Evolutionary conservation across 2,113 vertebrate species (phyloP), one percentile per base, ranked within the genome.

Genomic region (Pao palembangensis): DNA sequence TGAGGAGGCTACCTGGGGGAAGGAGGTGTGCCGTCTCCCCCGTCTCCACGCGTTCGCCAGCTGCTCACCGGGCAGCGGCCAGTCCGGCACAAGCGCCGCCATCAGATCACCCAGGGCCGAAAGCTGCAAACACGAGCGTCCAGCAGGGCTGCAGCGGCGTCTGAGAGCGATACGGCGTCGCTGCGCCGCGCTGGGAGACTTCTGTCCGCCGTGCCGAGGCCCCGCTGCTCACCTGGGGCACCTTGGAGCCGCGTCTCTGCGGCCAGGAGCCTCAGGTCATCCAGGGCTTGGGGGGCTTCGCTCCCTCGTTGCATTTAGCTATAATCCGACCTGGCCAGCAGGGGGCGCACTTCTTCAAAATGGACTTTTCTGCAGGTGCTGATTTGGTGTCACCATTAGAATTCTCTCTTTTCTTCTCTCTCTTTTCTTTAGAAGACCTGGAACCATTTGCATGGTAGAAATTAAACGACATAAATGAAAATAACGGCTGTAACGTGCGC

Each of bases 41-140:
- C n/a, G n/a, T 23, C 34, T 12, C 34, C 34, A 1, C 31, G 6
- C 34, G 1, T 12, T 38, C 8, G 11, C 34, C 34, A 38, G 85
- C 85, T 88, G 87, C 84, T 84, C 83, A 78, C 82, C 67, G 64
- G 67, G 47, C 67, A 55, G 42, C 74, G 70, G 2, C 10, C 34
- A 38, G 8, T 38, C 34, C 10, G 34, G 34, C 34, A 38, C 8
- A 38, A 38, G 34, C 11, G 64, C 46, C 38, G 64, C 15, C 63
- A 77, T 71, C 69, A 78, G 75, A 67, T 79, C 81, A 21, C 28
- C 64, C 15, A 5, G 78, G 0, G 73, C 47, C 19, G 28, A 28
- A 21, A 23, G 38, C 48, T 42, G 20, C 14, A 61, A 50, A 51
- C 84, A 85, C 80, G 78, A 69, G 73, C 78, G 85, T 84, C 70